Conservation (phyloP, 2,888 invertebrate genomes). For the Nomada goodeniana region DNA sequence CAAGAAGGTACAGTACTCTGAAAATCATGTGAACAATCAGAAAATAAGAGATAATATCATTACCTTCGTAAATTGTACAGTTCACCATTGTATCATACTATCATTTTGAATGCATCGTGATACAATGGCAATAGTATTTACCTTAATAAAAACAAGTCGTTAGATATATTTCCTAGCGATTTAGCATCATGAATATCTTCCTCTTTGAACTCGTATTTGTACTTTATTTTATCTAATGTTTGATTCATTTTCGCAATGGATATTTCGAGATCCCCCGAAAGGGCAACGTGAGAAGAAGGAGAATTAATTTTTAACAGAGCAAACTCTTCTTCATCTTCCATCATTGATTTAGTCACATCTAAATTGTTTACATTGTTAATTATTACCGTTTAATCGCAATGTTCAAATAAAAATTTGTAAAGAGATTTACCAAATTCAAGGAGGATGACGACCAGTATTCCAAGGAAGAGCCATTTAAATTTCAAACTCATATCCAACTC, state of each 20-base stretch:
- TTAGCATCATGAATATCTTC: not conserved
- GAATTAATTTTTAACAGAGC: slow-evolving; percentile 86
- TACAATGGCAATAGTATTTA: slow-evolving; percentile 3
- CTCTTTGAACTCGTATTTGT: slow-evolving; percentile 17
- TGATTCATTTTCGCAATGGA: slow-evolving; percentile 85
- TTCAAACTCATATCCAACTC: slow-evolving; percentile 83
- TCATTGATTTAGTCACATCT: slow-evolving; percentile 59
- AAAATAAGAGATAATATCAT: not conserved
- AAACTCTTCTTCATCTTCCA: slow-evolving; percentile 71
- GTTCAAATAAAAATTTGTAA: not conserved
- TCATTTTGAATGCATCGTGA: not conserved
- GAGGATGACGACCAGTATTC: slow-evolving; percentile 81
- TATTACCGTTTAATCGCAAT: not conserved
- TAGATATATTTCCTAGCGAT: slow-evolving; percentile 1
- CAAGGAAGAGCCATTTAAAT: slow-evolving; percentile 80
- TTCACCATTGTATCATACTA: not conserved
- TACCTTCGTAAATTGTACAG: not conserved
- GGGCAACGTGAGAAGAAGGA: slow-evolving; percentile 91
- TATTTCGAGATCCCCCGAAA: slow-evolving; percentile 92
- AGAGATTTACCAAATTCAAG: slow-evolving; percentile 78
- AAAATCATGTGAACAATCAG: slow-evolving; percentile 20
- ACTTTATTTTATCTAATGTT: slow-evolving; percentile 9
- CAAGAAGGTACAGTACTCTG: slow-evolving; percentile 85
- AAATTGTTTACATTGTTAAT: slow-evolving; percentile 29
- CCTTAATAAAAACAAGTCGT: slow-evolving; percentile 57